These are phyloP conservation scores for Pundamilia nyererei DNA, from an alignment of 2,113 vertebrate genomes.

Conservation along the genomic window DNA sequence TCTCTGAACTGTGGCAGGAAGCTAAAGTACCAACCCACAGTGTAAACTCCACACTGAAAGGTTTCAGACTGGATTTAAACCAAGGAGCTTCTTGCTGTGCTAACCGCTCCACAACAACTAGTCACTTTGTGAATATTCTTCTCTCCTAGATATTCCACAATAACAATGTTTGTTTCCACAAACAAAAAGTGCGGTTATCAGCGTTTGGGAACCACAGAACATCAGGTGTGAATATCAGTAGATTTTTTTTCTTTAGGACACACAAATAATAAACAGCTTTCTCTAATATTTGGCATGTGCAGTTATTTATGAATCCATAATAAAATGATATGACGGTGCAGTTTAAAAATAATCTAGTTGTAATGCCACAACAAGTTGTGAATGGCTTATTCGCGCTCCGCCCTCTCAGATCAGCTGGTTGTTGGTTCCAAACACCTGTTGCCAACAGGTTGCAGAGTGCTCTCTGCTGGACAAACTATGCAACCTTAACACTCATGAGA, in stretches of 20 bases:
- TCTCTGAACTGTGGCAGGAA: not conserved
- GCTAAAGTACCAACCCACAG: not conserved
- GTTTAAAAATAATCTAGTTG: not conserved
- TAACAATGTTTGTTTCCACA: not conserved
- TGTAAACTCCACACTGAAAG: not conserved
- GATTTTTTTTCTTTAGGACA: not conserved
- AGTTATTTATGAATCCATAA: not conserved
- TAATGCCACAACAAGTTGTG: not conserved
- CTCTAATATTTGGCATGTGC: not conserved
- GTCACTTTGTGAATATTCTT: not conserved
- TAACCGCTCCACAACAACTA: not conserved
- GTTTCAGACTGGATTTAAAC: not conserved
- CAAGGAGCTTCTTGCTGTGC: not conserved
- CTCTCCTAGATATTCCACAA: not conserved
- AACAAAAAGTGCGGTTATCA: not conserved
- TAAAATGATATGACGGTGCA: not conserved
- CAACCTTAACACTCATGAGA: not conserved
- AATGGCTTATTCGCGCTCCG: fast-evolving
- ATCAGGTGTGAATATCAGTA: not conserved
- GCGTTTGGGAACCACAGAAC: not conserved
- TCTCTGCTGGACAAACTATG: not conserved
- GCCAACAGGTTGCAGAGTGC: not conserved
- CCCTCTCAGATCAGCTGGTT: not conserved
- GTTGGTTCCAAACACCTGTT: not conserved
- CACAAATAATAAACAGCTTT: not conserved